Percentiles rank a stretch among this genome's conserved stretches.
phyloP scores from a whole-genome alignment of 37 sponge, comb jelly and placozoan species.

The Petrosia ficiformis region DNA sequence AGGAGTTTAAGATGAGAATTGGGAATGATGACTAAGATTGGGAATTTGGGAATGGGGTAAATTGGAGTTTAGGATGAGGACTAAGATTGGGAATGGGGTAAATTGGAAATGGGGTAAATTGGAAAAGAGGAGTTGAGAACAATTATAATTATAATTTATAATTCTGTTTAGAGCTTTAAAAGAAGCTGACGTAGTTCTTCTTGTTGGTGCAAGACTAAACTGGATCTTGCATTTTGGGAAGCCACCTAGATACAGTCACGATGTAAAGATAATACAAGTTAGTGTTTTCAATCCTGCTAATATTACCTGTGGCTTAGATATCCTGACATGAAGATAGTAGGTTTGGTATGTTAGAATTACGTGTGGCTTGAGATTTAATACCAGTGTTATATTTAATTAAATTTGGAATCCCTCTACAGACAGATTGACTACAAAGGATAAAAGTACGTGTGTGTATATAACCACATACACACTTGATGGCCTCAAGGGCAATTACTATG shows the following conservation, averaged over 20 bases:
- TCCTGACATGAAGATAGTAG: not conserved
- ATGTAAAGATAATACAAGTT: conserved; percentile 78
- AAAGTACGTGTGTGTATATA: too few species aligned
- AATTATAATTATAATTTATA: not conserved
- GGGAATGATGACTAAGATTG: not conserved
- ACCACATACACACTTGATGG: too few species aligned
- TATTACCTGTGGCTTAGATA: not conserved
- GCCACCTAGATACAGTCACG: conserved; percentile 74
- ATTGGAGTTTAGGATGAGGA: not conserved
- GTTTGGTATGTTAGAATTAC: not conserved
- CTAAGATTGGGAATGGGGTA: too few species aligned
- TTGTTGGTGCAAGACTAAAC: conserved; percentile 90
- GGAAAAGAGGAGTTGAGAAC: too few species aligned
- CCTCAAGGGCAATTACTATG: too few species aligned
- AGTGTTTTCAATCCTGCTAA: not conserved
- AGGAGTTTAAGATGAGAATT: too few species aligned
- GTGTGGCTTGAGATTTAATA: not conserved
- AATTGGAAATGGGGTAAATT: too few species aligned
- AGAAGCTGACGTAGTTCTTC: conserved; percentile 77
- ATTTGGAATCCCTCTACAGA: too few species aligned
- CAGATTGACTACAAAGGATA: too few species aligned
- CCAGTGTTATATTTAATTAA: too few species aligned
- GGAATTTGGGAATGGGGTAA: not conserved
- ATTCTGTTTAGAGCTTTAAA: conserved; percentile 48
- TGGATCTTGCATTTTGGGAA: conserved; percentile 95